Evolutionary conservation across 2,797 vertebrate genomes (phyloP).

Genomic region (Clarias fuscus): DNA sequence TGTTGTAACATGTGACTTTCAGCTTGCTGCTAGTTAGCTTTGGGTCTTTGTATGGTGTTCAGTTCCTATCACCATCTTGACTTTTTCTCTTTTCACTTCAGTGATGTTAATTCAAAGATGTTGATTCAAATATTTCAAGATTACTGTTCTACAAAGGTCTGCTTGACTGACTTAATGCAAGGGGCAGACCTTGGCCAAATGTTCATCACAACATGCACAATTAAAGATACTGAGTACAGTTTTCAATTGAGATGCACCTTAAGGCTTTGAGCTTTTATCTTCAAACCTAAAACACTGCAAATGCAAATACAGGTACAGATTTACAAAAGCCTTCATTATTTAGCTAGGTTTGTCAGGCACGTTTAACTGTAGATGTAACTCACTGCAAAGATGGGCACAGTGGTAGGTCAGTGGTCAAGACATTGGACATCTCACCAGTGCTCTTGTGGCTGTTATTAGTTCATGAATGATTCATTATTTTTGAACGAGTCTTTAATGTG

Average conservation of each 20-base stretch:
- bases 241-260: neutral
- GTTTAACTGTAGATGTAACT: neutral
- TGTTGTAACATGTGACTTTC: conserved; percentile 22
- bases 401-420: too few relatives aligned
- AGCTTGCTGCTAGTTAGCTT: neutral
- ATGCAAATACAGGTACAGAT: neutral
- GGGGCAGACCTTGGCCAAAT: neutral
- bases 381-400: neutral
- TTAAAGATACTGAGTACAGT: neutral
- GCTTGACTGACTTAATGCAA: neutral
- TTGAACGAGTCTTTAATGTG: too few relatives aligned
- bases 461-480: too few relatives aligned
- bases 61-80: neutral
- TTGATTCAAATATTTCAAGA: neutral
- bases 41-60: neutral
- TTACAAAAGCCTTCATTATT: neutral
- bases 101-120: neutral
- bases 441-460: neutral
- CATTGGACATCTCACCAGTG: neutral
- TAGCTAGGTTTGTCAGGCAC: neutral
- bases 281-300: neutral
- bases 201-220: neutral
- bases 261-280: neutral
- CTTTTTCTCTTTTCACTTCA: neutral
- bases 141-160: neutral